Base-by-base conservation (phyloP, 2,888 invertebrate genomes). In the Rapana venosa region DNA sequence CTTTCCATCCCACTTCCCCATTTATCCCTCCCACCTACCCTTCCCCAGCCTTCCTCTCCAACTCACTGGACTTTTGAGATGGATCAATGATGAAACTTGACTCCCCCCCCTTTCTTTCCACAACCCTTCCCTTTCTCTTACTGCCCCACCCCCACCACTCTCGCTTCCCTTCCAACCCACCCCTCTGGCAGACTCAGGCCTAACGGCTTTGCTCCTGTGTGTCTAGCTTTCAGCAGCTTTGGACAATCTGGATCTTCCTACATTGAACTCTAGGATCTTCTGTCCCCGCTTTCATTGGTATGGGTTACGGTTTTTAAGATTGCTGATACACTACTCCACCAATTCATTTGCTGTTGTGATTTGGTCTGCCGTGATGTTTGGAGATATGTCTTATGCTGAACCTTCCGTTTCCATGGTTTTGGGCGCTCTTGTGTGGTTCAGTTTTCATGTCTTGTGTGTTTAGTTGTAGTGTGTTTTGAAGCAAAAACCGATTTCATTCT, bases 201-300 rank as follows among this genome's bases (percentile, higher is more conserved):
- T 15, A 61, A 61, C 61, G 61, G 17, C 61, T 61, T 11, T 61
- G 13, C 17, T 47, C 61, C 74, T 81, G 47, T 70, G 32, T 87
- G 77, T 87, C 56, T 81, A 94, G 94, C 92, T 94, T 94, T 92
- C 93, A 94, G 91, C 93, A 93, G 90, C 92, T 90, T 92, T 94
- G 92, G 94, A 94, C 91, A 94, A 93, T 91, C 92, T 94, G 90
- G 93, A 94, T 91, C 93, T 94, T 47, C 94, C 94, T 61, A 92
- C 93, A 36, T 91, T 93, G 91, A 93, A 94, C 90, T 91, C 94
- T 89, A 92, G 93, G 90, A 90, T 58, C 36, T 22, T 22, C 22
- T 30, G 17, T 6, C 17, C 20, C 77, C 11, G n/a, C 36, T 81
- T 5, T 36, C 36, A 35, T 20, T 81, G 81, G 81, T 81, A 81